A percentile compares a stretch with the other conserved stretches of the same genome.
Evolutionary conservation across 2,888 invertebrate species (phyloP).

Genomic region (Cerceris ruficornis): DNA sequence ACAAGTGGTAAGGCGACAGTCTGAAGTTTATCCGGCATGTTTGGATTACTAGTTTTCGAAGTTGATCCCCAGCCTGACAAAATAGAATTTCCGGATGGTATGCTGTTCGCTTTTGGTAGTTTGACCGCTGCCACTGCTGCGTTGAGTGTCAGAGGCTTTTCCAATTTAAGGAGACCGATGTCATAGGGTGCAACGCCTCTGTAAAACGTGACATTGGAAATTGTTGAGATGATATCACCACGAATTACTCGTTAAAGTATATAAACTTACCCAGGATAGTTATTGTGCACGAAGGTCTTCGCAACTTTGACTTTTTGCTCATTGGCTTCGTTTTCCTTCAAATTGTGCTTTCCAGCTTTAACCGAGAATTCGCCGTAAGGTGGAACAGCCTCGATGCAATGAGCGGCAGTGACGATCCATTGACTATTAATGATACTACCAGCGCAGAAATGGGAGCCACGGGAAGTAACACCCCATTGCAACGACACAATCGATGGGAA

Average conservation of each 20-base stretch:
- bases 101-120: slow-evolving; percentile 73
- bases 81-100: slow-evolving; percentile 72
- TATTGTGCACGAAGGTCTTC: slow-evolving; percentile 76
- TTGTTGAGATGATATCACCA: background rate
- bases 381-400: slow-evolving; percentile 76
- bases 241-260: background rate
- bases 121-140: slow-evolving; percentile 76
- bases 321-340: slow-evolving; percentile 59
- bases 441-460: slow-evolving; percentile 81
- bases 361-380: slow-evolving; percentile 75
- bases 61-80: slow-evolving; percentile 83
- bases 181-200: slow-evolving; percentile 73
- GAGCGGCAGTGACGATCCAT: slow-evolving; percentile 82
- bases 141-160: slow-evolving; percentile 71
- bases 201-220: background rate
- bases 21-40: slow-evolving; percentile 75
- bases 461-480: slow-evolving; percentile 69
- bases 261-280: slow-evolving; percentile 69
- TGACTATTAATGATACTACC: slow-evolving; percentile 79
- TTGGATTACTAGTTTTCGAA: slow-evolving; percentile 48
- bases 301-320: slow-evolving; percentile 77
- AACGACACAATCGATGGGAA: slow-evolving; percentile 82
- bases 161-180: slow-evolving; percentile 70
- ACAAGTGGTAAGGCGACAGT: slow-evolving; percentile 71
- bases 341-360: slow-evolving; percentile 64